These are phyloP conservation scores for Lamproptera curius DNA, from an alignment of 2,888 invertebrate genomes.

Conservation along the genomic window DNA sequence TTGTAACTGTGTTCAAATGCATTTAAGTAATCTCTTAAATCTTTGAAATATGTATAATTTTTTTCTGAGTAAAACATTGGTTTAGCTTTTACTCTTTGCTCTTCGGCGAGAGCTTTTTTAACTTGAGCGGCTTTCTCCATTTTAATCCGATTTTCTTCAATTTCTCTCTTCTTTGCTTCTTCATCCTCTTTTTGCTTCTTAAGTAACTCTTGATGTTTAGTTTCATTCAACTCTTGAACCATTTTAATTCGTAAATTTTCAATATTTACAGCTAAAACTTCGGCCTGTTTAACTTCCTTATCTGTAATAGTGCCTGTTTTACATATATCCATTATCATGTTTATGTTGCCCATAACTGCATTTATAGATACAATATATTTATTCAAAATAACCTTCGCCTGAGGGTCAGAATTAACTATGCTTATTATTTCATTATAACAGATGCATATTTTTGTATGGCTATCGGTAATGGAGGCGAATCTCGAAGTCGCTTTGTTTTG, in stretches of 20 bases:
- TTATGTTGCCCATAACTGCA: slow-evolving; percentile 58
- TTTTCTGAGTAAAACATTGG: slow-evolving; percentile 69
- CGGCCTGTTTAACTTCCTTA: slow-evolving; percentile 76
- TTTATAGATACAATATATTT: slow-evolving; percentile 62
- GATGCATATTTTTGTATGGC: slow-evolving; percentile 75
- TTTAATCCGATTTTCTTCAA: slow-evolving; percentile 41
- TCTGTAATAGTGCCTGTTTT: slow-evolving; percentile 61
- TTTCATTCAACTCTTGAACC: slow-evolving; percentile 48
- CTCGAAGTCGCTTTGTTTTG: slow-evolving; percentile 63
- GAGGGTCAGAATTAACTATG: slow-evolving; percentile 61
- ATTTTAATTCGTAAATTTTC: slow-evolving; percentile 68
- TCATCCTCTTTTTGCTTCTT: slow-evolving; percentile 47
- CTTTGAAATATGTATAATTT: slow-evolving; percentile 74
- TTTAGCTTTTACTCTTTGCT: slow-evolving; percentile 32
- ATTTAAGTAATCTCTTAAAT: slow-evolving; percentile 76
- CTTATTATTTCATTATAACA: slow-evolving; percentile 75
- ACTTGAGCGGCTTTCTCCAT: slow-evolving; percentile 33
- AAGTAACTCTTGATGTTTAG: slow-evolving; percentile 41
- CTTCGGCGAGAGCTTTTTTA: slow-evolving; percentile 32
- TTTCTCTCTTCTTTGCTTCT: slow-evolving; percentile 42
- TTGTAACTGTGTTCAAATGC: slow-evolving; percentile 79
- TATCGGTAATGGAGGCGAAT: slow-evolving; percentile 76
- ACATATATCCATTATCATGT: slow-evolving; percentile 62
- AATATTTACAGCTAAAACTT: slow-evolving; percentile 62
- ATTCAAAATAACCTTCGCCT: slow-evolving; percentile 56